phyloP scores from a whole-genome alignment of 1,140 invertebrate species.

The Macrostomum lignano region DNA sequence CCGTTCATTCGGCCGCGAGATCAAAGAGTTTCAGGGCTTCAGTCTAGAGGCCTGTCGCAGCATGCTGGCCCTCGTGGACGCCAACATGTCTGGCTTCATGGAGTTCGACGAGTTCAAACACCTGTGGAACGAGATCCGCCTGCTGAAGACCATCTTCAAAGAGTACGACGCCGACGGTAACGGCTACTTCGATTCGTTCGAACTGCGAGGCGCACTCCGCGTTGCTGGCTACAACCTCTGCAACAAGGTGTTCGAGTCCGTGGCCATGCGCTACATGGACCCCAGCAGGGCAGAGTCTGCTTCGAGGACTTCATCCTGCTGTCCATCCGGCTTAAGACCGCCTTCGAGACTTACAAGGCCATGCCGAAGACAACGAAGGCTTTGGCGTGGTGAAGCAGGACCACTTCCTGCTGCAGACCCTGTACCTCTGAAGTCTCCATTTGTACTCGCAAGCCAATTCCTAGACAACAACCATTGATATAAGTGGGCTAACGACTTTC shows the following conservation, averaged over 20 bases:
- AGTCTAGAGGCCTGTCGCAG: slow-evolving; percentile 64
- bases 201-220: slow-evolving; percentile 51
- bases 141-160: slow-evolving; percentile 69
- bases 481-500: too few relatives aligned
- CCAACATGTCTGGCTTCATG: slow-evolving; percentile 61
- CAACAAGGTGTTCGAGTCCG: slow-evolving; percentile 2
- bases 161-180: slow-evolving; percentile 51
- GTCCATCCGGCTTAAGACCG: slow-evolving; percentile 1
- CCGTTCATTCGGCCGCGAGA: slow-evolving; percentile 54
- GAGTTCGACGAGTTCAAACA: slow-evolving; percentile 69
- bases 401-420: too few relatives aligned
- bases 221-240: slow-evolving; percentile 19
- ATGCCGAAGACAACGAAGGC: slow-evolving; percentile 2
- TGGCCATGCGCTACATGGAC: slow-evolving; percentile 3
- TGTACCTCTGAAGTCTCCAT: too few relatives aligned
- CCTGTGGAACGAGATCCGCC: slow-evolving; percentile 52
- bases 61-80: slow-evolving; percentile 85
- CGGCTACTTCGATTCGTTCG: slow-evolving; percentile 49
- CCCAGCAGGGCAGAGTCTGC: neutral
- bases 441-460: too few relatives aligned
- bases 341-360: slow-evolving; percentile 3
- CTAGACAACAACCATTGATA: too few relatives aligned
- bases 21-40: slow-evolving; percentile 55
- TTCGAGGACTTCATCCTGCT: slow-evolving; percentile 5
- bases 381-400: too few relatives aligned